These are phyloP conservation scores for Meandrusa payeni DNA, from an alignment of 2,888 invertebrate species.

Conservation along the genomic window DNA sequence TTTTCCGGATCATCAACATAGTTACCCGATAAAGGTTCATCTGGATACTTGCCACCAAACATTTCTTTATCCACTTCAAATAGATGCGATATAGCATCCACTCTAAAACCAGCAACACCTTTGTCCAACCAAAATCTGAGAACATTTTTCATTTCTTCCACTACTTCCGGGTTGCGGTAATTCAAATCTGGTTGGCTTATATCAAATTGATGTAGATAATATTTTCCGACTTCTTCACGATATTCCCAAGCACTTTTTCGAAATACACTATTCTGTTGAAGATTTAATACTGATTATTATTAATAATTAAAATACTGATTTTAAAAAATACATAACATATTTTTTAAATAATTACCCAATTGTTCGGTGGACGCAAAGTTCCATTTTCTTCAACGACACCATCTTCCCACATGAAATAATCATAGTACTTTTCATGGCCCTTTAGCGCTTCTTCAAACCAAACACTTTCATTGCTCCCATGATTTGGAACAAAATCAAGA, in stretches of 20 bases:
- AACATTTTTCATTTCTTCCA: slow-evolving; percentile 83
- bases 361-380: slow-evolving; percentile 83
- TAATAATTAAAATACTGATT: too few species aligned
- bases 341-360: too few species aligned
- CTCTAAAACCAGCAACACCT: slow-evolving; percentile 93
- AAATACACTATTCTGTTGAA: slow-evolving; percentile 63
- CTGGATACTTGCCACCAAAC: slow-evolving; percentile 62
- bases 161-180: slow-evolving; percentile 83
- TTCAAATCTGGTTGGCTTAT: slow-evolving; percentile 88
- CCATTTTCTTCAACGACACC: slow-evolving; percentile 73
- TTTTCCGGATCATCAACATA: slow-evolving; percentile 59
- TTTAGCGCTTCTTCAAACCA: slow-evolving; percentile 91
- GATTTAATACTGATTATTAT: too few species aligned
- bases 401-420: slow-evolving; percentile 89
- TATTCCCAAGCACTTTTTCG: slow-evolving; percentile 88
- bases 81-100: slow-evolving; percentile 87
- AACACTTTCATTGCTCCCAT: slow-evolving; percentile 88
- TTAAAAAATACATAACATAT: too few species aligned
- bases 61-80: slow-evolving; percentile 78
- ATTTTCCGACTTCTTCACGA: slow-evolving; percentile 83
- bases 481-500: slow-evolving; percentile 87
- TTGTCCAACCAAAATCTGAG: slow-evolving; percentile 90
- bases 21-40: slow-evolving; percentile 77
- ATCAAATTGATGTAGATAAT: slow-evolving; percentile 87
- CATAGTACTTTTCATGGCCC: slow-evolving; percentile 82